Percentiles rank a stretch among this genome's conserved stretches.
Conservation (phyloP, 2,797 vertebrate species). For the Chelon labrosus region DNA sequence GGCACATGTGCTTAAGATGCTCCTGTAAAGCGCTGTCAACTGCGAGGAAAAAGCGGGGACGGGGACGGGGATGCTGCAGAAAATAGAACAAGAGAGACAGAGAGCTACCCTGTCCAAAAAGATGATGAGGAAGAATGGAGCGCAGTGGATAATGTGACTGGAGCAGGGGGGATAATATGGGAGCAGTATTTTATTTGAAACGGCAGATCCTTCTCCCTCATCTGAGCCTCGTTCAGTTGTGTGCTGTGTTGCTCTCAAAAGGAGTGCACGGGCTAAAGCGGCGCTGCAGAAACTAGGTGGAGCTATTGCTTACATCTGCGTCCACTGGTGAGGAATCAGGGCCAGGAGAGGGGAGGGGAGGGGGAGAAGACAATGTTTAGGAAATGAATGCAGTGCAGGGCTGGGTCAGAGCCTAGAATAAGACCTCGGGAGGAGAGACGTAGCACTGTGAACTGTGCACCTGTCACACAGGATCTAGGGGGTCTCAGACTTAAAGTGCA, state of each 20-base stretch:
- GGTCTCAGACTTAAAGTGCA: conserved; percentile 53
- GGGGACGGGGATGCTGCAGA: conserved; percentile 61
- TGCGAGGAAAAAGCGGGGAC: conserved; percentile 68
- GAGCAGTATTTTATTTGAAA: conserved; percentile 74
- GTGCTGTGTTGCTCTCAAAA: conserved; percentile 47
- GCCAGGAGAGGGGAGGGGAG: conserved; percentile 52
- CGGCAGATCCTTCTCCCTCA: conserved; percentile 57
- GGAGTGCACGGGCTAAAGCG: conserved; percentile 44
- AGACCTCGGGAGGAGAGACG: conserved; percentile 63
- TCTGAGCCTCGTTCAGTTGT: conserved; percentile 58
- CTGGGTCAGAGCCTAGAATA: conserved; percentile 68
- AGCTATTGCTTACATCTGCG: conserved; percentile 78
- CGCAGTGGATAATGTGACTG: conserved; percentile 79
- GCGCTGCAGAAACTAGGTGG: conserved; percentile 78
- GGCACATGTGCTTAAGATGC: conserved; percentile 82
- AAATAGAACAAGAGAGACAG: conserved; percentile 80
- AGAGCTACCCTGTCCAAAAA: conserved; percentile 76
- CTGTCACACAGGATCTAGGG: conserved; percentile 70
- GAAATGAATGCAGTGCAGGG: conserved; percentile 73
- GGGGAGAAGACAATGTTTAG: conserved; percentile 68
- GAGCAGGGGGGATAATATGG: conserved; percentile 73
- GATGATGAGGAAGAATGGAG: conserved; percentile 78
- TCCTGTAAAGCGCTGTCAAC: conserved; percentile 79
- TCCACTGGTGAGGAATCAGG: conserved; percentile 52
- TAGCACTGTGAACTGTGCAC: conserved; percentile 66